Evolutionary conservation across 2,113 vertebrate species (phyloP).

Genomic region (Cettia cetti): DNA sequence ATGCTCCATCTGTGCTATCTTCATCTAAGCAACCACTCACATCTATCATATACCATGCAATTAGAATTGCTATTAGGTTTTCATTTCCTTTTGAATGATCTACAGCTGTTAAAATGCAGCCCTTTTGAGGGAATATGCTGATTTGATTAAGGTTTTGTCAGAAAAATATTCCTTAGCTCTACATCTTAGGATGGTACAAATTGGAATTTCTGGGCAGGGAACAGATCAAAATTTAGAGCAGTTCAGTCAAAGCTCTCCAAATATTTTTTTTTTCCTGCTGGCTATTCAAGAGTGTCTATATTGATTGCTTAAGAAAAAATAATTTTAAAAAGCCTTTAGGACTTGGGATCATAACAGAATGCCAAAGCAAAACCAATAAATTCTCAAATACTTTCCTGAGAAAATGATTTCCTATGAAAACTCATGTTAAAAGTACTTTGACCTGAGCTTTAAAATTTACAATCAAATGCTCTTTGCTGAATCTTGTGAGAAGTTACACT

Average conservation of each 20-base stretch:
- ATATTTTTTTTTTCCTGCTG: neutral
- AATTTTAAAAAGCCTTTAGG: neutral
- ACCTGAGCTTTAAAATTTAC: neutral
- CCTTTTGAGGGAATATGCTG: neutral
- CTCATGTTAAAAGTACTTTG: neutral
- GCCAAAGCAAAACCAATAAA: neutral
- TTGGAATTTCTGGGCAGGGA: neutral
- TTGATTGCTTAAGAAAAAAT: neutral
- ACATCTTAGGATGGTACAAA: neutral
- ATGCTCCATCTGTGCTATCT: neutral
- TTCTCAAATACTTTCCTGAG: neutral
- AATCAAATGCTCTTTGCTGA: neutral
- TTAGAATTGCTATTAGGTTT: neutral
- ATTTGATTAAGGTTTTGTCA: conserved; percentile 15
- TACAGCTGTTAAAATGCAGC: neutral
- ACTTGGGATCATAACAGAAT: neutral
- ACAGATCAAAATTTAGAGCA: neutral
- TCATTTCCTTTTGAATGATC: conserved; percentile 12
- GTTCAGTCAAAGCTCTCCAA: neutral
- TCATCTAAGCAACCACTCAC: neutral
- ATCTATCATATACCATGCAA: neutral
- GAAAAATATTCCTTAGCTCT: neutral
- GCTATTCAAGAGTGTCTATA: neutral
- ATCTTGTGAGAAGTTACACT: neutral
- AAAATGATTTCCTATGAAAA: neutral